phyloP scores from a whole-genome alignment of 2,888 invertebrate genomes.

The Pegoplata infirma region DNA sequence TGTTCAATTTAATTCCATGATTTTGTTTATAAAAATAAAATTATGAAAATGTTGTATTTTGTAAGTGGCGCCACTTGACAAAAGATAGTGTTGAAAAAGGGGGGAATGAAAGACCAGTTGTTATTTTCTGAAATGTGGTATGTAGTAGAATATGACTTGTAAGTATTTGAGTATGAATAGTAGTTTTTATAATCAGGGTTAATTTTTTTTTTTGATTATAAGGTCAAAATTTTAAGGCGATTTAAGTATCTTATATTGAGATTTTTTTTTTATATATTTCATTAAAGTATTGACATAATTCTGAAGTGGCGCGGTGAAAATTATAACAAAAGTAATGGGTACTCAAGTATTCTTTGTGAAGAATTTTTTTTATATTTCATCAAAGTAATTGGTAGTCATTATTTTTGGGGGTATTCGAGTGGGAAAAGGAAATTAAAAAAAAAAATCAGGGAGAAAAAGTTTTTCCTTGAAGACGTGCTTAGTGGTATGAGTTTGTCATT shows the following conservation, averaged over 20 bases:
- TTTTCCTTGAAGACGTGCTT: no score
- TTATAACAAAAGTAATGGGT: no score
- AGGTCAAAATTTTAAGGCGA: not conserved
- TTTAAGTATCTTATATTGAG: not conserved
- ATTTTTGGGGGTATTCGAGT: no score
- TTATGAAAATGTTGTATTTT: slow-evolving; percentile 13
- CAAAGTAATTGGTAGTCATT: no score
- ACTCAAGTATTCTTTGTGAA: no score
- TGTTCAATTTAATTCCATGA: slow-evolving; percentile 26
- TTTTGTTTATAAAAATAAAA: slow-evolving; percentile 9
- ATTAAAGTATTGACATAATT: no score
- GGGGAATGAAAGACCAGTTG: not conserved
- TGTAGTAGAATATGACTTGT: not conserved
- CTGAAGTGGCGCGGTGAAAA: no score
- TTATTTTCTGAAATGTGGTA: not conserved
- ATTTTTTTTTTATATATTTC: no score
- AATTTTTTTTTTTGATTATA: not conserved
- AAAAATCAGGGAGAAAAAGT: no score
- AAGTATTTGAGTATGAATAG: not conserved
- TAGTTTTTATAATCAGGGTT: not conserved
- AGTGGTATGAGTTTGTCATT: no score
- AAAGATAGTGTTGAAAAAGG: slow-evolving; percentile 8
- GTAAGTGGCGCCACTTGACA: slow-evolving; percentile 56
- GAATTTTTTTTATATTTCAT: no score
- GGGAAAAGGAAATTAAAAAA: no score